Evolutionary conservation across 2,888 invertebrate species (phyloP), one percentile per base, ranked within the genome.

Genomic region (Stenodera caucasica): DNA sequence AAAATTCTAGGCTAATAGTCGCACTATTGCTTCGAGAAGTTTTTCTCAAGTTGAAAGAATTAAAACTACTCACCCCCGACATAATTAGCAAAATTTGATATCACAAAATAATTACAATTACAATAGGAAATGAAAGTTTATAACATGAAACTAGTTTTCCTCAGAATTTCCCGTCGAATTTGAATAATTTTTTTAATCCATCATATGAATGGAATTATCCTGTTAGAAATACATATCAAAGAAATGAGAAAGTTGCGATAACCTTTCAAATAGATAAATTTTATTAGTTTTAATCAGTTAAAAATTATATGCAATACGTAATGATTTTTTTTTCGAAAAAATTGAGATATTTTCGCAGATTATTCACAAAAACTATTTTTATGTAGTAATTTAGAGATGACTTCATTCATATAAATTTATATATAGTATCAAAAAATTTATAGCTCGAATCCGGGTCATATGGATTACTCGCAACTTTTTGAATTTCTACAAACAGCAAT

Each of bases 61-160:
- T 18, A 45, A 21, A 45, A 21, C 45, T 11, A 11, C 18, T 11
- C 14, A 14, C 32, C 32, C 32, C 8, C 8, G 18, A 18, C 15
- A 4, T 18, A 18, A 40, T 33, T n/a, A 40, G 7, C 8, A 40
- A 15, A 45, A 45, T 45, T 11, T 8, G 2, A 1, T 4, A 40
- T 40, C 9, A n/a, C n/a, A n/a, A n/a, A 40, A 18, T 40, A 18
- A 37, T 14, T 14, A 37, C 37, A 37, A 37, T 37, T 12, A 6
- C n/a, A 1, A 33, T 33, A 11, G 45, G 21, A 45, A 45, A 45
- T 45, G 45, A 45, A 45, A 45, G 45, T 45, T n/a, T n/a, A n/a
- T 45, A 37, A 15, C 8, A 15, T 9, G n/a, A 37, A 26, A 26
- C 26, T 3, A 26, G 7, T 26, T 26, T 26, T 26, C 7, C 7